These are phyloP conservation scores for Bolinopsis microptera DNA, from an alignment of 37 sponge, comb jelly and placozoan species.

Conservation along the genomic window DNA sequence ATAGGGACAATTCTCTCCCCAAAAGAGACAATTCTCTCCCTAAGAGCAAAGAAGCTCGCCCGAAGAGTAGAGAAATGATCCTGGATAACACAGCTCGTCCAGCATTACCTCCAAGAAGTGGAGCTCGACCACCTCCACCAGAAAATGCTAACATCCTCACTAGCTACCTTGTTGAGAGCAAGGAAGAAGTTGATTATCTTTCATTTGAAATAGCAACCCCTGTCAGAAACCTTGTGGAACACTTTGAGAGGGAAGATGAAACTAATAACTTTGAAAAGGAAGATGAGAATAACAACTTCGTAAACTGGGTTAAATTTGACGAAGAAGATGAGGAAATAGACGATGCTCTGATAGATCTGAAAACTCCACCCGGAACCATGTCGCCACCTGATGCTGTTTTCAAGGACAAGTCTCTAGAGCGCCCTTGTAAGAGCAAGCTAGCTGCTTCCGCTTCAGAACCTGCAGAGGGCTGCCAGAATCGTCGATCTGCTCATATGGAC, in stretches of 20 bases:
- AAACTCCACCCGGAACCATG: neutral
- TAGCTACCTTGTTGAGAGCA: constrained; percentile 35
- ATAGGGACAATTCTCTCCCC: neutral
- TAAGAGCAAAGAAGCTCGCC: neutral
- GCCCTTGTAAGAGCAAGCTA: neutral
- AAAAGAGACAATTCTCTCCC: neutral
- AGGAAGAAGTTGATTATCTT: constrained; percentile 42
- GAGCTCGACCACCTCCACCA: neutral
- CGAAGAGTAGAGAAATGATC: neutral
- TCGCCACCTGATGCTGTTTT: neutral
- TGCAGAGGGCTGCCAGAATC: neutral
- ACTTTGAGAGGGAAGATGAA: constrained; percentile 34
- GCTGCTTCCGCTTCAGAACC: neutral
- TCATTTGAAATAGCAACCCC: constrained; percentile 62
- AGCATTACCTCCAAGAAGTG: neutral
- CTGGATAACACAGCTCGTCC: neutral
- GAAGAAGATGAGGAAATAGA: neutral
- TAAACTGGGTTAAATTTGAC: constrained; percentile 42
- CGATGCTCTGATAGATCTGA: neutral
- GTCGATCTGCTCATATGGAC: neutral
- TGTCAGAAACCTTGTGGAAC: constrained; percentile 40
- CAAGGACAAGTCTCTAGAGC: neutral
- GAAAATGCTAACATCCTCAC: constrained; percentile 30
- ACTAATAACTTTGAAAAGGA: neutral
- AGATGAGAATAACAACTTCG: neutral